Conservation (phyloP, 1,140 invertebrate species). For the Cotesia chilonis region DNA sequence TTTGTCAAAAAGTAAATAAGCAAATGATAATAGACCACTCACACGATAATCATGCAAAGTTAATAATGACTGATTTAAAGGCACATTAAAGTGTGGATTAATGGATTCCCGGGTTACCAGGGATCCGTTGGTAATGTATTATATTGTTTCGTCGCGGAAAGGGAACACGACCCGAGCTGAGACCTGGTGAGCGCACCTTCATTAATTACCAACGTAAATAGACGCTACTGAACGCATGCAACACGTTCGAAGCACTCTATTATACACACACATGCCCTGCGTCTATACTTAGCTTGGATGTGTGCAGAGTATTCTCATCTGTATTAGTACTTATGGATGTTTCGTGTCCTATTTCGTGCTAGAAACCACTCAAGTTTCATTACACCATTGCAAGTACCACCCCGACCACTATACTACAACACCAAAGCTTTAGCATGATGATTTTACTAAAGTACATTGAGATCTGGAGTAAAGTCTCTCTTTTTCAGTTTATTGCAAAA, state of each 20-base stretch:
- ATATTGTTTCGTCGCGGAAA: constrained; percentile 19
- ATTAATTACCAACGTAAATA: constrained; percentile 32
- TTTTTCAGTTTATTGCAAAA: background rate
- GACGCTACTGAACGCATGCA: constrained; percentile 11
- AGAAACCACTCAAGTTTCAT: background rate
- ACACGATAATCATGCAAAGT: background rate
- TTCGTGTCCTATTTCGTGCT: constrained; percentile 7
- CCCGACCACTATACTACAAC: too few relatives aligned
- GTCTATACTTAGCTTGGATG: background rate
- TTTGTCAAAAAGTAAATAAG: background rate
- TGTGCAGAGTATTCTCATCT: background rate
- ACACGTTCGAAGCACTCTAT: background rate
- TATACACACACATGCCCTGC: background rate
- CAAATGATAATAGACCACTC: constrained; percentile 3
- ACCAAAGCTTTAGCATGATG: too few relatives aligned
- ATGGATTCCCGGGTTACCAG: constrained; percentile 1
- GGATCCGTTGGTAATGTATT: constrained; percentile 7
- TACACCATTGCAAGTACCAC: background rate
- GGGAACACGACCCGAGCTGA: background rate
- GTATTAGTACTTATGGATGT: constrained; percentile 4
- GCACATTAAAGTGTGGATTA: constrained; percentile 15
- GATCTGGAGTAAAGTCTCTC: background rate
- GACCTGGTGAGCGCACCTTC: constrained; percentile 4
- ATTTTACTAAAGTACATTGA: too few relatives aligned
- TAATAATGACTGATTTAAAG: background rate